Evolutionary conservation across 30 jellyfish, hydroid and myxozoan species (phyloP).

Genomic region (Chrysaora quinquecirrha): DNA sequence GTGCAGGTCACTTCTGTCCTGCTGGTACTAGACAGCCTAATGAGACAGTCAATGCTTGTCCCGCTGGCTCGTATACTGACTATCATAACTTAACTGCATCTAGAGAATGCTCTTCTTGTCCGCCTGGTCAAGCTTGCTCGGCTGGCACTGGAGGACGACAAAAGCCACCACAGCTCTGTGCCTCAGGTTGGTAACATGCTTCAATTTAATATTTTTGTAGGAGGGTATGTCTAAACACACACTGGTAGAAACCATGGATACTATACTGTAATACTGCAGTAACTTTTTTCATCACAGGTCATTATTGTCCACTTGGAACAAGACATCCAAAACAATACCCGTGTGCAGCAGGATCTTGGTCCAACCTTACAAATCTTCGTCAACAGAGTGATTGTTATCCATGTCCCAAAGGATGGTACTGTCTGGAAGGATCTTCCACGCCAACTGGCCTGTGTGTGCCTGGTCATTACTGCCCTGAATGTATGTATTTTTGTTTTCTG

Average conservation of each 20-base stretch:
- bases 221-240: too few relatives aligned
- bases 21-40: conserved; percentile 89
- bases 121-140: conserved; percentile 94
- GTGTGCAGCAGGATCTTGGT: conserved; percentile 98
- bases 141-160: conserved; percentile 98
- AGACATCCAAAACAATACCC: conserved; percentile 93
- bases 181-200: conserved; percentile 92
- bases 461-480: conserved; percentile 99
- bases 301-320: conserved; percentile 97
- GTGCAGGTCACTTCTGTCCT: conserved; percentile 98
- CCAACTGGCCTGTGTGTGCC: conserved; percentile 97
- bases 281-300: conserved; percentile 63
- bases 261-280: too few relatives aligned
- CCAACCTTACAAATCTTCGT: conserved; percentile 85
- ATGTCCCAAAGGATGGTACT: conserved; percentile 98
- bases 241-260: too few relatives aligned
- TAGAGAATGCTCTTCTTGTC: conserved; percentile 86
- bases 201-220: too few relatives aligned
- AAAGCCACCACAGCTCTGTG: conserved; percentile 96
- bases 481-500: too few relatives aligned
- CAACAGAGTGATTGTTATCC: conserved; percentile 81
- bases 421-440: conserved; percentile 83
- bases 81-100: conserved; percentile 87
- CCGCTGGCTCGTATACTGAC: conserved; percentile 97
- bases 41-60: conserved; percentile 91